phyloP scores from a whole-genome alignment of 2,888 invertebrate genomes.

The Cordylochernes scorpioides region DNA sequence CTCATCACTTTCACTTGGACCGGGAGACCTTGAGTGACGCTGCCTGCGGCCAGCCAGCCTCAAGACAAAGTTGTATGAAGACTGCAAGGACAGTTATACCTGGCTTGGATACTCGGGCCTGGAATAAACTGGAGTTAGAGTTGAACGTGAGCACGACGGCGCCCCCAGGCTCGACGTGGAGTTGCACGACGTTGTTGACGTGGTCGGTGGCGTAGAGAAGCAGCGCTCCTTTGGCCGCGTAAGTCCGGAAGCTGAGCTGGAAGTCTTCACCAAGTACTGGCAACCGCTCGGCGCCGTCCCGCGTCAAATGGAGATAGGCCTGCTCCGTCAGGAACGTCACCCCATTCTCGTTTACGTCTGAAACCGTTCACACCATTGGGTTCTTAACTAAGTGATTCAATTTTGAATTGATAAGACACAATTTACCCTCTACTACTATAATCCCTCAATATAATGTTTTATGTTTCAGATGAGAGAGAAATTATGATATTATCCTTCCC shows the following conservation, averaged over 20 bases:
- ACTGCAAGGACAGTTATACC: no score
- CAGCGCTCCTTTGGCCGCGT: conserved; percentile 42
- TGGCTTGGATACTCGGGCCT: background rate
- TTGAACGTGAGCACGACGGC: conserved; percentile 61
- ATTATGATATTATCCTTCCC: no score
- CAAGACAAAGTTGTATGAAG: no score
- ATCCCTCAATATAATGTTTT: no score
- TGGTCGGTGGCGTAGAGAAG: conserved; percentile 75
- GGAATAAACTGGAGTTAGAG: conserved; percentile 19
- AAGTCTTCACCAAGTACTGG: conserved; percentile 51
- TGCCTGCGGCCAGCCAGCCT: no score
- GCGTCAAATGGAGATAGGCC: conserved; percentile 40
- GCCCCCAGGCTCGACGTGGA: conserved; percentile 50
- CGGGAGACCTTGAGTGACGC: conserved; percentile 42
- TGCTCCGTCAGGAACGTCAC: conserved; percentile 57
- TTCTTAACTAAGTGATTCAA: no score
- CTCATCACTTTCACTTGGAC: conserved; percentile 64
- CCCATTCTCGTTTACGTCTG: conserved; percentile 70
- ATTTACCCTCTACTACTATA: no score
- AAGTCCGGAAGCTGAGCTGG: conserved; percentile 64
- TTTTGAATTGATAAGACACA: background rate
- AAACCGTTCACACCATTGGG: no score
- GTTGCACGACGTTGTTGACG: conserved; percentile 68
- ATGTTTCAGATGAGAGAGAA: no score
- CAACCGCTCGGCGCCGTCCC: conserved; percentile 32